A percentile compares a stretch with the other conserved stretches of the same genome.
These are phyloP conservation scores for Caenorhabditis briggsae DNA, from an alignment of 1,140 invertebrate species.

Conservation along the genomic window DNA sequence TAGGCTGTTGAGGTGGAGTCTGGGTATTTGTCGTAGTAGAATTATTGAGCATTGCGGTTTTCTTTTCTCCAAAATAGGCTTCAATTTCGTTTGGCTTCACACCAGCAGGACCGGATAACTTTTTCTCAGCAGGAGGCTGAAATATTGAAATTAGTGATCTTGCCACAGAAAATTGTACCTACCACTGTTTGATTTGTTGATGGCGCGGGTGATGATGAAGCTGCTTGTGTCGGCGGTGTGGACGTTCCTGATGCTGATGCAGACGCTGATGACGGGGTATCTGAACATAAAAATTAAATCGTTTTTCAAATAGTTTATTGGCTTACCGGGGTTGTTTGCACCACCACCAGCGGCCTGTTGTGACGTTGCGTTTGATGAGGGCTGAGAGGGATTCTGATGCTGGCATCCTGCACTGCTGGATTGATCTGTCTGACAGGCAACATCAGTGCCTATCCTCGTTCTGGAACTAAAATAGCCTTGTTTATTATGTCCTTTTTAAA, in stretches of 20 bases:
- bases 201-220: background rate
- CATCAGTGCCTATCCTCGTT: background rate
- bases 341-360: background rate
- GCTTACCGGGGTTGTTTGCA: background rate
- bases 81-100: constrained; percentile 35
- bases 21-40: background rate
- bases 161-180: background rate
- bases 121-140: background rate
- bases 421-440: constrained; percentile 32
- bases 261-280: background rate
- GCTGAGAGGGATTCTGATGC: background rate
- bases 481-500: too few species aligned
- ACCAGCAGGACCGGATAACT: constrained; percentile 13
- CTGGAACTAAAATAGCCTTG: background rate
- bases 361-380: background rate
- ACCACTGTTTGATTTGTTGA: background rate
- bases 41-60: background rate
- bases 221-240: background rate
- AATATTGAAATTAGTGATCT: background rate
- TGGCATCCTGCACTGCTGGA: background rate
- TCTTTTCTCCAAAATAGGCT: constrained; percentile 35
- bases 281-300: background rate
- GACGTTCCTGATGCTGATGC: constrained; percentile 23
- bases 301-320: too few species aligned
- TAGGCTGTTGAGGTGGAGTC: background rate